These are phyloP conservation scores for Chaunax sp. DNA, from an alignment of 2,797 vertebrate genomes.

Conservation along the genomic window DNA sequence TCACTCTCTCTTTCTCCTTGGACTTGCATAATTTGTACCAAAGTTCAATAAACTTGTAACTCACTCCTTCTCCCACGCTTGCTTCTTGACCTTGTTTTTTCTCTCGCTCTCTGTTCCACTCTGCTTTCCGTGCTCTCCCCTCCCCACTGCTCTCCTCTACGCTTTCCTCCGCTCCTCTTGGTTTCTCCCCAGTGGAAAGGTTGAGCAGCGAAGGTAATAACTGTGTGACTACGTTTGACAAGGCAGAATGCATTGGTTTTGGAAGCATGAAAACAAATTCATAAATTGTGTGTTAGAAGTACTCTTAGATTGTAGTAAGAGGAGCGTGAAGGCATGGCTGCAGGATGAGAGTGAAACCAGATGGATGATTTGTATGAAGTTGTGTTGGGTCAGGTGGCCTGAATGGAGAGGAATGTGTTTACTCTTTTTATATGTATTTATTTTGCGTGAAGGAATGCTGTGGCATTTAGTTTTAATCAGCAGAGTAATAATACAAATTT, in stretches of 20 bases:
- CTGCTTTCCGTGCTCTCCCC: slow-evolving; percentile 51
- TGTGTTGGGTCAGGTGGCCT: slow-evolving; percentile 46
- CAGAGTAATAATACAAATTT: not conserved
- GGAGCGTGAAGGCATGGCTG: slow-evolving; percentile 42
- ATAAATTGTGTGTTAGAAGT: slow-evolving; percentile 41
- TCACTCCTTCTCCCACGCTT: slow-evolving; percentile 63
- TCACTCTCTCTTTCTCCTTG: slow-evolving; percentile 34
- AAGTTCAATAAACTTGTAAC: slow-evolving; percentile 71
- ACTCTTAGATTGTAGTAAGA: slow-evolving; percentile 22
- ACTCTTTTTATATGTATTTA: not conserved
- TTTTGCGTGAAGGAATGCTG: slow-evolving; percentile 9
- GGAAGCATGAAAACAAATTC: slow-evolving; percentile 45
- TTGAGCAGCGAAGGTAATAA: slow-evolving; percentile 82
- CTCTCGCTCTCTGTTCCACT: slow-evolving; percentile 59
- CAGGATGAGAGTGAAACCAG: slow-evolving; percentile 9
- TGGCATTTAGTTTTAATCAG: slow-evolving; percentile 14
- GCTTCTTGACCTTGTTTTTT: slow-evolving; percentile 52
- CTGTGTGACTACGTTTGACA: slow-evolving; percentile 56
- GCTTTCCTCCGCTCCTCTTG: slow-evolving; percentile 55
- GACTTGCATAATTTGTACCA: slow-evolving; percentile 53
- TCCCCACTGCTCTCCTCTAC: slow-evolving; percentile 44
- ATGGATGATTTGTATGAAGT: slow-evolving; percentile 20
- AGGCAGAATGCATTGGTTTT: slow-evolving; percentile 56
- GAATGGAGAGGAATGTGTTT: slow-evolving; percentile 13
- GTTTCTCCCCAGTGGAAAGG: slow-evolving; percentile 82